Evolutionary conservation across 1,140 invertebrate species (phyloP), one percentile per base, ranked within the genome.

Genomic region (Trissolcus basalis): DNA sequence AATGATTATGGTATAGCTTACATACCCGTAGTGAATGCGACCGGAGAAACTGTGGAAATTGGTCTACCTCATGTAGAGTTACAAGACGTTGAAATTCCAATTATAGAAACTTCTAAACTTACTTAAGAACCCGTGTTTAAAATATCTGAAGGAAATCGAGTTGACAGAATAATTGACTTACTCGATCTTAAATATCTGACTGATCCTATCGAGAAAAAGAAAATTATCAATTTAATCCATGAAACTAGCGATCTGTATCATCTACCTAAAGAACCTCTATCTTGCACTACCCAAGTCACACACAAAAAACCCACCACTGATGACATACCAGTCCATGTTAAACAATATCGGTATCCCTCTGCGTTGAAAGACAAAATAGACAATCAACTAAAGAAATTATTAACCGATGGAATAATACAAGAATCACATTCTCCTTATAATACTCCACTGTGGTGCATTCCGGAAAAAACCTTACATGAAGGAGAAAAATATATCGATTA

Each of bases 291-390:
- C 8, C n/a, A 15, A 47, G 44, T 50, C 10, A 11, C 12, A n/a
- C 48, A 50, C 15, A 33, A 50, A 32, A 50, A 32, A 4, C 4
- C 1, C 5, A 50, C 48, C 8, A 50, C 48, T 9, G 19, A 50
- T 33, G 19, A 50, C 5, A 11, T 27, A 10, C 48, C 48, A 6
- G 14, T 50, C 2, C 16, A 27, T 33, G 48, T 50, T 3, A 27
- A 33, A 32, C 48, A 50, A 32, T 50, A 50, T n/a, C 3, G 44
- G 10, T 47, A 8, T 47, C 44, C 44, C 5, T 2, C 2, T 15
- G 15, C 13, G 6, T 14, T 47, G 6, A 47, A 16, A 73, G 49
- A 69, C 16, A 47, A 45, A 48, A n/a, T 50, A 14, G 16, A 47
- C 4, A 47, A 47, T 8, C 44, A 47, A 47, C 4, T 47, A 32